phyloP scores from a whole-genome alignment of 2,113 vertebrate species.

The Mesocricetus auratus region DNA sequence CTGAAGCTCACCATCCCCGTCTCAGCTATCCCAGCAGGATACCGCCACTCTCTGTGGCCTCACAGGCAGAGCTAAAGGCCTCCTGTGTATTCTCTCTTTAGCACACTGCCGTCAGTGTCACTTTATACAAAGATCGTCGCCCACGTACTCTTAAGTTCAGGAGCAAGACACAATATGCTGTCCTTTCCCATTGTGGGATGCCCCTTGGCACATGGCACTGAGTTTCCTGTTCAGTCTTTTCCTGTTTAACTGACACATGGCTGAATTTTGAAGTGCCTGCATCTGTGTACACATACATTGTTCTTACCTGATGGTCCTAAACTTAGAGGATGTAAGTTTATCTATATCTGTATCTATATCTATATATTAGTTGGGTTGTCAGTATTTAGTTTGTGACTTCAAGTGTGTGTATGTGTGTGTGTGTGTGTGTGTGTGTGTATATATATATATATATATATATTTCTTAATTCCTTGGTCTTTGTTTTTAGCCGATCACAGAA shows the following conservation, averaged over 20 bases:
- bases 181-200: slow-evolving; percentile 35
- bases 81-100: not conserved
- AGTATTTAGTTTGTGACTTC: not conserved
- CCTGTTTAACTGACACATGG: not conserved
- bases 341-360: not conserved
- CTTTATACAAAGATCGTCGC: not conserved
- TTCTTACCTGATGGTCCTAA: not conserved
- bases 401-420: too few species aligned
- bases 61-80: not conserved
- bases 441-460: too few species aligned
- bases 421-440: too few species aligned
- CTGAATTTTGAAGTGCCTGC: not conserved
- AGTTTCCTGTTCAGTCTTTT: slow-evolving; percentile 9
- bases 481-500: slow-evolving; percentile 88
- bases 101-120: not conserved
- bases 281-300: not conserved
- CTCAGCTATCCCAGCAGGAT: not conserved
- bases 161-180: not conserved
- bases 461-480: slow-evolving; percentile 76
- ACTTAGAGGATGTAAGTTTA: not conserved
- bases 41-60: not conserved
- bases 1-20: not conserved
- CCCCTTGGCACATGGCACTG: slow-evolving; percentile 2
- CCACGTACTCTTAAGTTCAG: not conserved
- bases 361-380: not conserved